Percentiles rank a stretch among this genome's conserved stretches.
These are phyloP conservation scores for Mythimna vitellina DNA, from an alignment of 2,888 invertebrate species.

Conservation along the genomic window DNA sequence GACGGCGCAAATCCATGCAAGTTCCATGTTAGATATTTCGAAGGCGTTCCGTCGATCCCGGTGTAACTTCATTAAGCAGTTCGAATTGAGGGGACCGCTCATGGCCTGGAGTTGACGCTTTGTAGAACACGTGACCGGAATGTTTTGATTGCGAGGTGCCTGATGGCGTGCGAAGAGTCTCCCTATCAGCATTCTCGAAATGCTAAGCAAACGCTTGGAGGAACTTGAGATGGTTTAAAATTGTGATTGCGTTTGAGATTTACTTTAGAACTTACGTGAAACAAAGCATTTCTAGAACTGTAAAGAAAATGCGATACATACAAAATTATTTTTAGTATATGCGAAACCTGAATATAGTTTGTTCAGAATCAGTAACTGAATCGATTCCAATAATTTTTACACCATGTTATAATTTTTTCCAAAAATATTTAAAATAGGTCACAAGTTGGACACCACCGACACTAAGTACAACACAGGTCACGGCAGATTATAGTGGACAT, in stretches of 20 bases:
- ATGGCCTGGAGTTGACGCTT: slow-evolving; percentile 72
- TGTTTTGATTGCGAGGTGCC: slow-evolving; percentile 63
- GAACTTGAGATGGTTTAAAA: slow-evolving; percentile 36
- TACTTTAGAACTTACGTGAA: slow-evolving; percentile 11
- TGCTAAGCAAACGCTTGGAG: slow-evolving; percentile 39
- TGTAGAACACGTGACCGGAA: slow-evolving; percentile 72
- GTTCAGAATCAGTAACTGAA: slow-evolving; percentile 3
- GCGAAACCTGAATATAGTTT: too few relatives aligned
- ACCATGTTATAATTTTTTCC: too few relatives aligned
- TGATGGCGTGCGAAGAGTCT: slow-evolving; percentile 65
- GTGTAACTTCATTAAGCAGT: slow-evolving; percentile 76
- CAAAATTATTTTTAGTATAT: too few relatives aligned
- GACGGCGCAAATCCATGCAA: slow-evolving; percentile 44
- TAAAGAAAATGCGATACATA: not conserved
- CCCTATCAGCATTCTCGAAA: slow-evolving; percentile 59
- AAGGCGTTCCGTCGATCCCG: slow-evolving; percentile 61
- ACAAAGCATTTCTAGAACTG: not conserved
- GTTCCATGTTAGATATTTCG: slow-evolving; percentile 55
- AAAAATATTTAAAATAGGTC: too few relatives aligned
- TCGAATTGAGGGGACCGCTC: slow-evolving; percentile 66
- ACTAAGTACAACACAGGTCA: too few relatives aligned
- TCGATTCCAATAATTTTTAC: slow-evolving; percentile 1
- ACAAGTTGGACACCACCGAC: too few relatives aligned
- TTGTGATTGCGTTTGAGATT: slow-evolving; percentile 36
- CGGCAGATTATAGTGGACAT: too few relatives aligned